These are phyloP conservation scores for Bugula neritina DNA, from an alignment of 2,888 invertebrate species.

Conservation along the genomic window DNA sequence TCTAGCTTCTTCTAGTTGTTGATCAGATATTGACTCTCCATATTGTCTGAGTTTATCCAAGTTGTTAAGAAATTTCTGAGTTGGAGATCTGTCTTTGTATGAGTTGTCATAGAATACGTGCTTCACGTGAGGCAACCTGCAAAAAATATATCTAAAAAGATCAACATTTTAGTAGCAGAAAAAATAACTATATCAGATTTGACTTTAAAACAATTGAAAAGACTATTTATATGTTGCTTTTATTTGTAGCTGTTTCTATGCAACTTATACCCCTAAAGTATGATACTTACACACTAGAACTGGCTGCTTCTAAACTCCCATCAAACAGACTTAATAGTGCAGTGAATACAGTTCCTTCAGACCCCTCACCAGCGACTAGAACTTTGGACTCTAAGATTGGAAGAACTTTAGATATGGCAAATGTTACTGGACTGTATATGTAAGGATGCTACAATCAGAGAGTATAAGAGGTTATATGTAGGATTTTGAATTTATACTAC, in stretches of 20 bases:
- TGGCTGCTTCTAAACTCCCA: no score
- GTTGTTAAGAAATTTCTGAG: constrained; percentile 3
- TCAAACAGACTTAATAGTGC: background rate
- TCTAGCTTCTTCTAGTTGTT: constrained; percentile 1
- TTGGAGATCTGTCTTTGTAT: constrained; percentile 11
- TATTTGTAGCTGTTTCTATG: no score
- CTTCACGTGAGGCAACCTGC: constrained; percentile 6
- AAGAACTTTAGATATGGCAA: background rate
- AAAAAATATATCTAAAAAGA: no score
- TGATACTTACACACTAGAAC: no score
- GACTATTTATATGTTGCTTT: no score
- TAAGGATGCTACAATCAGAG: background rate
- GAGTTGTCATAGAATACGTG: constrained; percentile 18
- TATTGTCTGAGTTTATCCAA: constrained; percentile 1
- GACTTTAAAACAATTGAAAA: no score
- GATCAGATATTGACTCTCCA: constrained; percentile 7
- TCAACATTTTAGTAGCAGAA: no score
- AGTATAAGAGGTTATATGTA: no score
- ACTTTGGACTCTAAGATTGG: background rate
- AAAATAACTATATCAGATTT: no score
- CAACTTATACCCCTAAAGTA: no score
- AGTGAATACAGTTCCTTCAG: background rate
- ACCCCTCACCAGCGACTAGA: background rate
- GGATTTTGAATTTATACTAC: no score
- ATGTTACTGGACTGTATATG: background rate